phyloP scores from a whole-genome alignment of 2,113 vertebrate genomes.

The Hucho hucho region DNA sequence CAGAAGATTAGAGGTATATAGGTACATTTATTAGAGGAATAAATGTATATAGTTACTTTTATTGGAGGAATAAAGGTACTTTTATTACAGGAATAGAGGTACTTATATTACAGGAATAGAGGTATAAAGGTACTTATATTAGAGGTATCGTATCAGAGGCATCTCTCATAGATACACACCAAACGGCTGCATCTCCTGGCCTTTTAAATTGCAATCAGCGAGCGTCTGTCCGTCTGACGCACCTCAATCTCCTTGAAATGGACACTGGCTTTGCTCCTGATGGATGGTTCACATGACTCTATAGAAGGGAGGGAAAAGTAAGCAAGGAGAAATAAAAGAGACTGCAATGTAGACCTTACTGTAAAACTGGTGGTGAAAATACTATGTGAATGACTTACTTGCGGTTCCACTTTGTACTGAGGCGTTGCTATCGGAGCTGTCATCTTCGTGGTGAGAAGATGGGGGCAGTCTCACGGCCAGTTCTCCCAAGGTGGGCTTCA shows the following conservation, averaged over 20 bases:
- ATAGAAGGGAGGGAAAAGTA: constrained; percentile 1
- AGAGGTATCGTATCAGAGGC: neutral
- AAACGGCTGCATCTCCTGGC: neutral
- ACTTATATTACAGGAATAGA: no score
- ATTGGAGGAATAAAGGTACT: no score
- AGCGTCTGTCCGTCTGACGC: constrained; percentile 42
- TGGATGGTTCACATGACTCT: constrained; percentile 38
- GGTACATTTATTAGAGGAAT: no score
- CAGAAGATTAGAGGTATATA: no score
- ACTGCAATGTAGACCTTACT: neutral
- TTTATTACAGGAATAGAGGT: no score
- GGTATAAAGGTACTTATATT: no score
- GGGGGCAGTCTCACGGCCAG: constrained; percentile 42
- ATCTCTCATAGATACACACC: constrained; percentile 3
- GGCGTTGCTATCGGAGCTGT: constrained; percentile 25
- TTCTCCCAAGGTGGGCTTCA: constrained; percentile 68
- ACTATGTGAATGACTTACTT: constrained; percentile 33
- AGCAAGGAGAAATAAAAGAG: neutral
- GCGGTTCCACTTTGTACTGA: constrained; percentile 4
- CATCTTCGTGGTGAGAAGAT: neutral
- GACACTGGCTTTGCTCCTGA: constrained; percentile 38
- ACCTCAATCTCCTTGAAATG: constrained; percentile 63
- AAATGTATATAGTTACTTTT: no score
- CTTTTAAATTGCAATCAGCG: constrained; percentile 8
- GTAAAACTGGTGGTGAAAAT: neutral